These are phyloP conservation scores for Casuarius casuarius DNA, from an alignment of 2,113 vertebrate species.

Conservation along the genomic window DNA sequence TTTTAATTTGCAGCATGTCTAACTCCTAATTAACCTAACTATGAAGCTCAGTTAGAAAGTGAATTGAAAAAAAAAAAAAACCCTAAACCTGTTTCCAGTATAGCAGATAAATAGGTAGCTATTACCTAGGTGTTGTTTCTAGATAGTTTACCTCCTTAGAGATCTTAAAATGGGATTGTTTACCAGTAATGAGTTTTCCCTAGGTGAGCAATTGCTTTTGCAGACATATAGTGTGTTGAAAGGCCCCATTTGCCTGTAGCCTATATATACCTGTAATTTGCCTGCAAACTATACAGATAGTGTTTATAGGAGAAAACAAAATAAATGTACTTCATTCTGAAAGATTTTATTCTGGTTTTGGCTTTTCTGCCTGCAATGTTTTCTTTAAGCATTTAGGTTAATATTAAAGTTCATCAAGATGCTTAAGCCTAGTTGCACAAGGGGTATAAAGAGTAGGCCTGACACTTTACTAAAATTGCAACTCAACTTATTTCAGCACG, in stretches of 20 bases:
- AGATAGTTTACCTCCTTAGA: slow-evolving; percentile 39
- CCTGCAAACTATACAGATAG: not conserved
- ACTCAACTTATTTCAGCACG: not conserved
- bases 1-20: slow-evolving; percentile 46
- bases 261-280: slow-evolving; percentile 11
- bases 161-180: slow-evolving; percentile 53
- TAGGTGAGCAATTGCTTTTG: slow-evolving; percentile 34
- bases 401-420: not conserved
- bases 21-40: slow-evolving; percentile 43
- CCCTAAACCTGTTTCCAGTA: not conserved
- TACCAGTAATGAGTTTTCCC: slow-evolving; percentile 58
- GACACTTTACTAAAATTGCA: not conserved
- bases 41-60: not conserved
- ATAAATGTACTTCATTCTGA: not conserved
- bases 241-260: not conserved
- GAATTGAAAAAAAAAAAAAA: not conserved
- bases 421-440: slow-evolving; percentile 3
- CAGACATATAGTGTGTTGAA: not conserved
- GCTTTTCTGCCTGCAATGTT: not conserved
- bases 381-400: not conserved
- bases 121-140: slow-evolving; percentile 50
- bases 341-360: not conserved
- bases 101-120: slow-evolving; percentile 53
- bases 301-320: not conserved
- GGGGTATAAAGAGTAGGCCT: not conserved